phyloP scores from a whole-genome alignment of 2,888 invertebrate genomes.

The Epiblema foenella region DNA sequence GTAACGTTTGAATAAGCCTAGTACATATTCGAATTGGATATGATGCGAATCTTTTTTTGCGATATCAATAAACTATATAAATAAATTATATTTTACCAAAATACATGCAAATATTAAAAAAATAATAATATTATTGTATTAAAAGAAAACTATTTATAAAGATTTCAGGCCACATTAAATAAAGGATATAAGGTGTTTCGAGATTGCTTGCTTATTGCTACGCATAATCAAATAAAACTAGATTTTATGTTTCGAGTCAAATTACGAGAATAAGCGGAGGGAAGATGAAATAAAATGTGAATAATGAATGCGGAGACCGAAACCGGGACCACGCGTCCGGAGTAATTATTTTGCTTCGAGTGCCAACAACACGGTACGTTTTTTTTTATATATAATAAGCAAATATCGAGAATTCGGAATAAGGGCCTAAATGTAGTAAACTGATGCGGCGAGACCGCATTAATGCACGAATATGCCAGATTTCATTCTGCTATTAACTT shows the following conservation, averaged over 20 bases:
- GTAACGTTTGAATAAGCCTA: conserved; percentile 25
- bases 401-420: conserved; percentile 83
- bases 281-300: conserved; percentile 83
- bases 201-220: conserved; percentile 69
- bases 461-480: conserved; percentile 17
- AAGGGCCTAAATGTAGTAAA: conserved; percentile 75
- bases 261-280: conserved; percentile 83
- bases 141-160: conserved; percentile 62
- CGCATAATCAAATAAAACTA: conserved; percentile 83
- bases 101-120: conserved; percentile 37
- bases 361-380: conserved; percentile 83
- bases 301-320: conserved; percentile 83
- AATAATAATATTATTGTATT: conserved; percentile 28
- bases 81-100: conserved; percentile 32
- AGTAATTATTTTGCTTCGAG: conserved; percentile 85
- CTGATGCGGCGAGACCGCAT: conserved; percentile 6
- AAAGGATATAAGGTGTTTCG: conserved; percentile 73
- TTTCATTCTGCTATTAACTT: not conserved
- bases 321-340: conserved; percentile 80
- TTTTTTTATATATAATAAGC: conserved; percentile 84
- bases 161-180: conserved; percentile 71
- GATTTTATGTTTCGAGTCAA: conserved; percentile 84
- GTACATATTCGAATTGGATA: not conserved
- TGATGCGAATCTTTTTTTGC: no score
- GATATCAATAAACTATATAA: no score